Evolutionary conservation across 2,113 vertebrate genomes (phyloP).

Genomic region (Chionomys nivalis): DNA sequence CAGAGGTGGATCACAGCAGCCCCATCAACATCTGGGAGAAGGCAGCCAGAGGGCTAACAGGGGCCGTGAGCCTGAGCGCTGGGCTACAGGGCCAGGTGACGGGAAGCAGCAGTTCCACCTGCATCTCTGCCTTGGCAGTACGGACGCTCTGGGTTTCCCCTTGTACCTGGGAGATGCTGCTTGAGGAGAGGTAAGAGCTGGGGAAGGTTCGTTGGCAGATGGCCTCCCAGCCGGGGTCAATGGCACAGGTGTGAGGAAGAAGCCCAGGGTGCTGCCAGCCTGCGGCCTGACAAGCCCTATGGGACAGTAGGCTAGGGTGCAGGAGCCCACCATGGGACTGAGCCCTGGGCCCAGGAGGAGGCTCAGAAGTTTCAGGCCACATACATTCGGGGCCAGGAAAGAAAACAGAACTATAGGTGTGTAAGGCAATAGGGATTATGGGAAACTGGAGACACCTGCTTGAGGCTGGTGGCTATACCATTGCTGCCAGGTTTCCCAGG

Average conservation of each 20-base stretch:
- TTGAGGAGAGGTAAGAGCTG: not conserved
- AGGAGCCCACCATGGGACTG: not conserved
- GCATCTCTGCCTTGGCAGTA: not conserved
- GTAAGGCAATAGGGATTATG: not conserved
- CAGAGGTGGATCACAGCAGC: not conserved
- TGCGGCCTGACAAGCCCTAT: fast-evolving
- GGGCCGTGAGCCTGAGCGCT: not conserved
- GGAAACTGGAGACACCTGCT: not conserved
- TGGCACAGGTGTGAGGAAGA: not conserved
- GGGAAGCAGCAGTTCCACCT: not conserved
- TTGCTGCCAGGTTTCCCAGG: not conserved
- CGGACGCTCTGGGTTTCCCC: not conserved
- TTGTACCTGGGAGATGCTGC: conserved; percentile 6
- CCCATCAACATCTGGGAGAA: not conserved
- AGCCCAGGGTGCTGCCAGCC: not conserved
- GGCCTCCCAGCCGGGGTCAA: not conserved
- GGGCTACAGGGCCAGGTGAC: not conserved
- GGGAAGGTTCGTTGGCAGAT: not conserved
- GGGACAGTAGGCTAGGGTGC: not conserved
- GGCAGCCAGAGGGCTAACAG: not conserved
- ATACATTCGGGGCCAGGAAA: not conserved
- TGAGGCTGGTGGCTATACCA: not conserved
- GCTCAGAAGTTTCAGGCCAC: not conserved
- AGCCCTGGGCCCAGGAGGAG: not conserved
- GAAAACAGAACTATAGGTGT: not conserved